Evolutionary conservation across 2,113 vertebrate genomes (phyloP), one percentile per base, ranked within the genome.

Genomic region (Atherinomorus stipes): DNA sequence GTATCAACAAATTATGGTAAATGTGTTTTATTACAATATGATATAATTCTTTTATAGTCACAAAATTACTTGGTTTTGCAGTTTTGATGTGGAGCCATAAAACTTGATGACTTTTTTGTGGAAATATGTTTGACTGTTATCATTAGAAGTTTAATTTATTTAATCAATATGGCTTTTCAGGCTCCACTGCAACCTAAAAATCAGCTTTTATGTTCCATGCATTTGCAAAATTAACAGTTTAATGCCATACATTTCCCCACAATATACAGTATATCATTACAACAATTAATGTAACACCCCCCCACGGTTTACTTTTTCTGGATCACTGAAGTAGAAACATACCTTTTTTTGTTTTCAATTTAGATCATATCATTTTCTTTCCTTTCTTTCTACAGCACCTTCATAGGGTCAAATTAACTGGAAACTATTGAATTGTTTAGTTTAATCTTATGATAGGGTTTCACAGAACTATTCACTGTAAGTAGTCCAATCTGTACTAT

Each of bases 391-490:
- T n/a, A 4, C 44, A 42, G 12, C 19, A 44, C 12, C 2, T 65
- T 38, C 21, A 23, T 11, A 34, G 18, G 7, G 2, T 73, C 49
- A 78, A 53, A 67, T 76, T 16, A 21, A 40, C 7, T 0, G 0
- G 7, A 53, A 50, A n/a, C 16, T 50, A 57, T 50, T 69, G 8
- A 8, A 57, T 67, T n/a, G 5, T 71, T 62, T 44, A 4, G 42
- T 57, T 37, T 26, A 25, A 53, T 16, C 4, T 1, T 18, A 75
- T 58, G 59, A 58, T 37, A n/a, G 51, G 21, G 50, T 34, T 74
- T 76, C 57, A 72, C 37, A 22, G 6, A 49, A 12, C 64, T 58
- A 9, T 47, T 74, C 63, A 31, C 28, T 78, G 53, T 40, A 73
- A 71, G 58, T 61, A 49, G 62, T 69, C 15, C 64, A 23, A 15